Base-by-base conservation (phyloP, 2,113 vertebrate species). In the Amblyornis subalaris region DNA sequence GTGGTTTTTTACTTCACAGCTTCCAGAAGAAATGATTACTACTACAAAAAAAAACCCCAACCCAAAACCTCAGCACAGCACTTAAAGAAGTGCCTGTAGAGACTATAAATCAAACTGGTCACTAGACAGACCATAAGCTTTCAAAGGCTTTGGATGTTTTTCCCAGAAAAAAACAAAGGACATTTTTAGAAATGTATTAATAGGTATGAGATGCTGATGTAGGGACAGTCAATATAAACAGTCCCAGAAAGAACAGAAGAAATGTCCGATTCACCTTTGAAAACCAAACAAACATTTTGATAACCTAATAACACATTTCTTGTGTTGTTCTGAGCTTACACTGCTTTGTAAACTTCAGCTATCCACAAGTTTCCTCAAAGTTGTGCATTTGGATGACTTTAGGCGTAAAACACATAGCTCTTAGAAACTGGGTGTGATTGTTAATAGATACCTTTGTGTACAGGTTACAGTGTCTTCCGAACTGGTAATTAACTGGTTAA, bases 11-110 rank as follows among this genome's bases (percentile, higher is more conserved):
- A 81, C 80, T 97, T 97, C 91, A 96, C 95, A 97, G 97, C 89
- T 97, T 98, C 95, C 88, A 83, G 92, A 82, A 95, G 82, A 96
- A 92, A 93, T 90, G 92, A 91, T 95, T 97, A 93, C 96, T 95
- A 88, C 53, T 62, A 76, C 40, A 40, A 69, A 75, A 91, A 91
- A 80, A 84, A 73, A 4, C 0, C 7, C 20, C 45, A 75, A 55
- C 55, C 25, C 55, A 36, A 89, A 89, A 70, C 48, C 79, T 60
- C 74, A 86, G 66, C 62, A 36, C 65, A 94, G 95, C 95, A 94
- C 91, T 94, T 79, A 64, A 54, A 79, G 81, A 76, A 57, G 42
- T 74, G 93, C 95, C 96, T 92, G 44, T 78, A 77, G 96, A 95
- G 97, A 96, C 45, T 7, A 92, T 79, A 89, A 96, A 90, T 93